These are phyloP conservation scores for Pungitius pungitius DNA, from an alignment of 2,113 vertebrate species.

Conservation along the genomic window DNA sequence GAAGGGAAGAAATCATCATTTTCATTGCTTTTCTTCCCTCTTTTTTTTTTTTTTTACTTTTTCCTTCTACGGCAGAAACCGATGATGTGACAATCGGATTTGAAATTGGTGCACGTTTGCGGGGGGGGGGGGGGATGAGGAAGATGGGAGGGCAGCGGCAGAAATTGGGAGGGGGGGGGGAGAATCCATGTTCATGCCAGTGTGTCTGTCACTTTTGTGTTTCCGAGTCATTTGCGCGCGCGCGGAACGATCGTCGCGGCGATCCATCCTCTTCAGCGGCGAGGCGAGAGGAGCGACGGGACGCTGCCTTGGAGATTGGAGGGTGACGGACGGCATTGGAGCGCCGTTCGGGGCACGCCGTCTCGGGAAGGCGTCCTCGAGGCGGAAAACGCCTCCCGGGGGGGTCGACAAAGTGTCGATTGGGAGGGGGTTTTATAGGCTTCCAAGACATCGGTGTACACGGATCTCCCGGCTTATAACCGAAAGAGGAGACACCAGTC, in stretches of 20 bases:
- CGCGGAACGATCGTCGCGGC: slow-evolving; percentile 54
- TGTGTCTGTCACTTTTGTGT: slow-evolving; percentile 60
- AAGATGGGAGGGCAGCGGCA: neutral
- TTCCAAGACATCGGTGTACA: no score
- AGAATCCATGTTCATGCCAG: slow-evolving; percentile 50
- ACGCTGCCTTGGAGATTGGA: slow-evolving; percentile 57
- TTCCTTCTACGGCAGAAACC: slow-evolving; percentile 65
- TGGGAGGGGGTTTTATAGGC: neutral
- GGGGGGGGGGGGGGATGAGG: slow-evolving; percentile 16
- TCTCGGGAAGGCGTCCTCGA: no score
- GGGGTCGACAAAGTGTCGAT: slow-evolving; percentile 41
- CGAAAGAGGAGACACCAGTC: no score
- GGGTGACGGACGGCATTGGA: slow-evolving; percentile 62
- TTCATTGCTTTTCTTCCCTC: slow-evolving; percentile 51
- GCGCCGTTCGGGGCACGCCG: slow-evolving; percentile 42
- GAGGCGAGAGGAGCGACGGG: no score
- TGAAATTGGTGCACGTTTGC: slow-evolving; percentile 66
- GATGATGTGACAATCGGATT: slow-evolving; percentile 75
- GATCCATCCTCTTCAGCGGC: no score
- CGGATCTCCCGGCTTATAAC: no score
- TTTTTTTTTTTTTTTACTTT: slow-evolving; percentile 22
- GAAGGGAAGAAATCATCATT: slow-evolving; percentile 68
- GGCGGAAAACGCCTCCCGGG: slow-evolving; percentile 42
- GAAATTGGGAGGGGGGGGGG: slow-evolving; percentile 10
- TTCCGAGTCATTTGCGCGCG: slow-evolving; percentile 53